Conservation (phyloP, 2,113 vertebrate species). For the Crotalus horridus region DNA sequence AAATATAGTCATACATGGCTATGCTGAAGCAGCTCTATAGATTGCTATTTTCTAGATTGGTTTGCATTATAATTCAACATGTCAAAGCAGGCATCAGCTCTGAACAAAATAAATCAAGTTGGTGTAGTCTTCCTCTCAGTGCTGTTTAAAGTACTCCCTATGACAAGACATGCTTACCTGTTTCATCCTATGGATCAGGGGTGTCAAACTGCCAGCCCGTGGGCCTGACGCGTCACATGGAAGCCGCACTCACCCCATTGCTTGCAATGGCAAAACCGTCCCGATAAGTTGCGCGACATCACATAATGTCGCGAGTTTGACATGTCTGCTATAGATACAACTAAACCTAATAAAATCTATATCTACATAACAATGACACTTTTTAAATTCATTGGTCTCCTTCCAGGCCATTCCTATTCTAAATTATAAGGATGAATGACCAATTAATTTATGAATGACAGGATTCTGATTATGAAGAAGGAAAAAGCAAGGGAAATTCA, state of each 20-base stretch:
- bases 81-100: neutral
- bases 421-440: neutral
- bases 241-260: too few relatives aligned
- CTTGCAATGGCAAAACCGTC: too few relatives aligned
- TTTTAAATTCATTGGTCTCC: neutral
- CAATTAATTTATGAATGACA: neutral
- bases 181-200: neutral
- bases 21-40: neutral
- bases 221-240: too few relatives aligned
- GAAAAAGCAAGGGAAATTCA: neutral
- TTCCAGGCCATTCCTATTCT: neutral
- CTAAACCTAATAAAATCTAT: neutral
- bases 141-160: neutral
- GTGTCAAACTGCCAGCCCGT: too few relatives aligned
- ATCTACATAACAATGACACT: neutral
- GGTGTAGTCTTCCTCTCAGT: neutral
- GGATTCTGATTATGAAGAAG: neutral
- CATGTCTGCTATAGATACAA: neutral
- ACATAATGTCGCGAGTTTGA: too few relatives aligned
- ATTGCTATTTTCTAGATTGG: neutral
- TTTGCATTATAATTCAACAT: neutral
- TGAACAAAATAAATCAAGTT: neutral
- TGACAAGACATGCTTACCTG: neutral
- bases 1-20: neutral
- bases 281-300: too few relatives aligned